Conservation (phyloP, 2,888 invertebrate species). For the Mongoloraphidia duomilia region DNA sequence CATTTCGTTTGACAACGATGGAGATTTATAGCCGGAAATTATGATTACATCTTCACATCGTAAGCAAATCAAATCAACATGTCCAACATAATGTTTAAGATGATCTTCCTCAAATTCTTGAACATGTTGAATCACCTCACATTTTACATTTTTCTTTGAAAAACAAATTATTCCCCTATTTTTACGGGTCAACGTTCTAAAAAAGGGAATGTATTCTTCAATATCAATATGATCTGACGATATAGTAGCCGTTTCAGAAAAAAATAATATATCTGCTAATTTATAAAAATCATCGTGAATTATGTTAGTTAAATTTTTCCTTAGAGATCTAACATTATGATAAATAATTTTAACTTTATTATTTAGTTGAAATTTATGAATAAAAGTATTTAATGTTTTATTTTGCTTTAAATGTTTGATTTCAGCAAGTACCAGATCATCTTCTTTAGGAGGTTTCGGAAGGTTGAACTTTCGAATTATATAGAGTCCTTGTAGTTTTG, state of each 20-base stretch:
- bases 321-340: slow-evolving; percentile 2
- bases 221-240: not conserved
- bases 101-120: not conserved
- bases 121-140: not conserved
- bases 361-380: not conserved
- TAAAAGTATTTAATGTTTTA: not conserved
- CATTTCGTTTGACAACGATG: too few species aligned
- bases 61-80: not conserved
- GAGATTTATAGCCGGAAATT: too few species aligned
- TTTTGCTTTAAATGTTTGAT: not conserved
- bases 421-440: not conserved
- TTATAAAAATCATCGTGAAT: not conserved
- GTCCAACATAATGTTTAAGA: too few species aligned
- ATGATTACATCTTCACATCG: too few species aligned
- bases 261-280: not conserved
- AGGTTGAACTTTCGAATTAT: slow-evolving; percentile 16
- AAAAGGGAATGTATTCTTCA: not conserved
- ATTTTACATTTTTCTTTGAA: not conserved
- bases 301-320: slow-evolving; percentile 1
- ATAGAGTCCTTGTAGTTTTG: slow-evolving; percentile 4
- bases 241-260: not conserved
- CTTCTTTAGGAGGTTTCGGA: not conserved
- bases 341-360: slow-evolving; percentile 1
- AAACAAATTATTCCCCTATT: not conserved
- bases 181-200: not conserved